Evolutionary conservation across 1,140 invertebrate genomes (phyloP).

Genomic region (Brachionus paranguensis): DNA sequence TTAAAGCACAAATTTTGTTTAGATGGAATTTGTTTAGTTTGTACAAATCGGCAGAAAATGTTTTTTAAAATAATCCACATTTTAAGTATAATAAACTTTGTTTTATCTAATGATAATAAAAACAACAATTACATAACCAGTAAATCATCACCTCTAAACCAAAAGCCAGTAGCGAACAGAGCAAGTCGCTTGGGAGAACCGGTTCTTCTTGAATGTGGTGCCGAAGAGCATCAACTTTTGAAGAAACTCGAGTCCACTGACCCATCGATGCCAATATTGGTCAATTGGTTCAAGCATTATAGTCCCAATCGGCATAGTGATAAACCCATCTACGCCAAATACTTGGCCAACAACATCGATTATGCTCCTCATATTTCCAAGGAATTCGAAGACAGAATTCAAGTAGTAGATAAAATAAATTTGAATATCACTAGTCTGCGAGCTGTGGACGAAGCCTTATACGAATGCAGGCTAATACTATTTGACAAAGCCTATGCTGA

Average conservation of each 20-base stretch:
- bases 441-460: slow-evolving; percentile 28
- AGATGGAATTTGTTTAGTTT: background rate
- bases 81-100: background rate
- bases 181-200: slow-evolving; percentile 16
- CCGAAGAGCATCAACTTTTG: slow-evolving; percentile 15
- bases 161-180: background rate
- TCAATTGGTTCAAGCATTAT: slow-evolving; percentile 39
- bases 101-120: background rate
- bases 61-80: background rate
- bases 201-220: slow-evolving; percentile 6
- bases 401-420: slow-evolving; percentile 32
- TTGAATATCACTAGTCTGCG: background rate
- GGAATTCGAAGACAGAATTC: slow-evolving; percentile 13
- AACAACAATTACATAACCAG: background rate
- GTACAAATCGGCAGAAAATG: background rate
- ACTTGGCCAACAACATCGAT: slow-evolving; percentile 36
- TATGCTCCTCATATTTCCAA: slow-evolving; percentile 32
- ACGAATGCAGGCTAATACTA: slow-evolving; percentile 25
- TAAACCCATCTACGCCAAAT: slow-evolving; percentile 36
- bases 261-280: slow-evolving; percentile 21
- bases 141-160: background rate
- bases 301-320: slow-evolving; percentile 22
- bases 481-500: slow-evolving; percentile 39
- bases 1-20: background rate
- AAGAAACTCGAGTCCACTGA: slow-evolving; percentile 9